Evolutionary conservation across 2,888 invertebrate genomes (phyloP).

Genomic region (Drymonia ruficornis): DNA sequence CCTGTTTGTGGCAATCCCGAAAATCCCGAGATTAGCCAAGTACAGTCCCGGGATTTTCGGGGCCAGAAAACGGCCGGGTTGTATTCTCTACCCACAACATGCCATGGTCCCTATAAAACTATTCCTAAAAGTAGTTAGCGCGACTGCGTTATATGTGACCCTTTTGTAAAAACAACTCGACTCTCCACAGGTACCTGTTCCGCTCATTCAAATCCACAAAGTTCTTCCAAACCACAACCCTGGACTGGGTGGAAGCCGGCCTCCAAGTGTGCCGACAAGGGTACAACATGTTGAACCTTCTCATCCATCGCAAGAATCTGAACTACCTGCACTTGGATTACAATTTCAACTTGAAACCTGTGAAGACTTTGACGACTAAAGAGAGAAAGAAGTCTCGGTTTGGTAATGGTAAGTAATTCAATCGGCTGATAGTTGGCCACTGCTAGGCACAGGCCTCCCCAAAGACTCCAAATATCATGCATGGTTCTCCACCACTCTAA

Average conservation of each 20-base stretch:
- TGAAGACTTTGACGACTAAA: conserved; percentile 99
- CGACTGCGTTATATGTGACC: no score
- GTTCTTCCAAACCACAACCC: conserved; percentile 99
- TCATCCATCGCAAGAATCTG: conserved; percentile 99
- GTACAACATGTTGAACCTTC: conserved; percentile 99
- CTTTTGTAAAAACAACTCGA: no score
- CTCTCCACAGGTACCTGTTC: conserved; percentile 91
- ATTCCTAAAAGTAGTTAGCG: no score
- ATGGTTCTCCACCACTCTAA: not conserved
- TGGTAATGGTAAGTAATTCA: conserved; percentile 90
- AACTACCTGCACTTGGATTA: conserved; percentile 99
- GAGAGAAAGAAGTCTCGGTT: conserved; percentile 99
- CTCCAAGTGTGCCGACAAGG: conserved; percentile 99
- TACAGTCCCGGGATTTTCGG: no score
- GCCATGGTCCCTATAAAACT: no score
- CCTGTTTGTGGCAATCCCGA: no score
- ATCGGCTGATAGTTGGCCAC: no score
- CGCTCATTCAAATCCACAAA: conserved; percentile 99
- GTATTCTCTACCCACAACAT: no score
- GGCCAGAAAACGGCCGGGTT: no score
- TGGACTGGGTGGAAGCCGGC: conserved; percentile 99
- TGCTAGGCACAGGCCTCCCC: not conserved
- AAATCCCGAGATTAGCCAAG: no score
- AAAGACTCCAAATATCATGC: no score
- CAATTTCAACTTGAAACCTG: conserved; percentile 99